phyloP scores from a whole-genome alignment of 2,888 invertebrate genomes.

The Acrobasis repandana region DNA sequence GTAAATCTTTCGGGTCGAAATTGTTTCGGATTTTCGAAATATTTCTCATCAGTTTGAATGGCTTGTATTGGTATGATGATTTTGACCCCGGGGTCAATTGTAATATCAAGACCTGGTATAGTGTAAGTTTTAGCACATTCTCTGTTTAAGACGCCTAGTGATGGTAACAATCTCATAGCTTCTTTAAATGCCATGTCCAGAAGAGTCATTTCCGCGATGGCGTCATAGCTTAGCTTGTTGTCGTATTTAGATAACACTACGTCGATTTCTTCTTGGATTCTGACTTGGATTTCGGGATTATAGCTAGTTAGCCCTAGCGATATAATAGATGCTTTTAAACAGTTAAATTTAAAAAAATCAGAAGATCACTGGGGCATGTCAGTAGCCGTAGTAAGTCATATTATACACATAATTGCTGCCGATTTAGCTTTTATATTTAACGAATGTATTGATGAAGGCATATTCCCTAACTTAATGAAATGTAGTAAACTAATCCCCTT shows the following conservation, averaged over 20 bases:
- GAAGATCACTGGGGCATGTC: no score
- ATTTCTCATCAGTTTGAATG: slow-evolving; percentile 58
- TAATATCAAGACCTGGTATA: slow-evolving; percentile 48
- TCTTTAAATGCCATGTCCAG: slow-evolving; percentile 58
- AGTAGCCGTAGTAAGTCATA: no score
- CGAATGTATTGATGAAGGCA: no score
- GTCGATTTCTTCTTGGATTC: slow-evolving; percentile 62
- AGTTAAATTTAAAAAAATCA: no score
- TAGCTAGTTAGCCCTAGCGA: no score
- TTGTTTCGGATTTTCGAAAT: slow-evolving; percentile 54
- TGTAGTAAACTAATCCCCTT: no score
- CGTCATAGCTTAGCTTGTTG: slow-evolving; percentile 59
- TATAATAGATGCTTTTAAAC: no score
- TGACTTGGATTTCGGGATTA: slow-evolving; percentile 59
- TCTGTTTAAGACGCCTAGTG: slow-evolving; percentile 52
- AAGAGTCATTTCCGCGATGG: slow-evolving; percentile 53
- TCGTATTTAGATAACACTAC: slow-evolving; percentile 50
- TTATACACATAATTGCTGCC: no score
- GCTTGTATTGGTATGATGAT: slow-evolving; percentile 59
- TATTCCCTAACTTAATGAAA: no score
- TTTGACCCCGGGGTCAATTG: slow-evolving; percentile 57
- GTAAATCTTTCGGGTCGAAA: slow-evolving; percentile 56
- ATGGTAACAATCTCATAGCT: slow-evolving; percentile 56
- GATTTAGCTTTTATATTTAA: no score
- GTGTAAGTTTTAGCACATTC: slow-evolving; percentile 49